Evolutionary conservation across 2,113 vertebrate species (phyloP).

Genomic region (Trichomycterus rosablanca): DNA sequence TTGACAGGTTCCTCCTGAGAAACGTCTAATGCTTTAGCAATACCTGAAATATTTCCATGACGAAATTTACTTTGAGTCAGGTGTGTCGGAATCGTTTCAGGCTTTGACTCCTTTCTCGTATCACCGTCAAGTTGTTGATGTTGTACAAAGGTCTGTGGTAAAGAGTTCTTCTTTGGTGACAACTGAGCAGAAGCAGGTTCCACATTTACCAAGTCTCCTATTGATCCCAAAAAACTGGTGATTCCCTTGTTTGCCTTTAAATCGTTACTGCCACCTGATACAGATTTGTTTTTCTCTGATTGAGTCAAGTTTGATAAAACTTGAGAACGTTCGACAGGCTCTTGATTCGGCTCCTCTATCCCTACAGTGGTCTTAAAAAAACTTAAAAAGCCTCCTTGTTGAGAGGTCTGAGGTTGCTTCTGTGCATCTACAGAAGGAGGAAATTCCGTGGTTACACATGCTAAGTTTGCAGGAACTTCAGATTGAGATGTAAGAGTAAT

Average conservation of each 20-base stretch:
- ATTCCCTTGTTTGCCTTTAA: constrained; percentile 63
- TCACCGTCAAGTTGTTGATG: neutral
- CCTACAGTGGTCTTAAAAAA: constrained; percentile 79
- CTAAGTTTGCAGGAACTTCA: constrained; percentile 42
- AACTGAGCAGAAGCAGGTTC: constrained; percentile 60
- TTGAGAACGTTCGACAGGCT: constrained; percentile 49
- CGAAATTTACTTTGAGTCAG: constrained; percentile 45
- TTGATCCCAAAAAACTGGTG: constrained; percentile 78
- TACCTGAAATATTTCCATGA: constrained; percentile 33
- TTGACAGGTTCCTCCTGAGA: constrained; percentile 47
- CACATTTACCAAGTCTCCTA: constrained; percentile 76
- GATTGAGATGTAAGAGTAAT: constrained; percentile 50
- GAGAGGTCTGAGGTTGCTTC: constrained; percentile 57
- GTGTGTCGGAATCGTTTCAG: constrained; percentile 57
- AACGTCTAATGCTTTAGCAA: constrained; percentile 4
- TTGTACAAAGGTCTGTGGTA: no score
- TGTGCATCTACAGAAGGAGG: constrained; percentile 9
- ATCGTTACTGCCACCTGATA: constrained; percentile 20
- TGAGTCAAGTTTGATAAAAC: constrained; percentile 44
- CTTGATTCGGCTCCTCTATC: constrained; percentile 65
- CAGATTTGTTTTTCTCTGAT: constrained; percentile 49
- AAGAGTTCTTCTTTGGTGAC: constrained; percentile 52
- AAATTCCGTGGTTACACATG: constrained; percentile 18
- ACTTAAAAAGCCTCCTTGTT: constrained; percentile 74
- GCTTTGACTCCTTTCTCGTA: constrained; percentile 23